Conservation (phyloP, 2,113 vertebrate species). For the Alligator mississippiensis region DNA sequence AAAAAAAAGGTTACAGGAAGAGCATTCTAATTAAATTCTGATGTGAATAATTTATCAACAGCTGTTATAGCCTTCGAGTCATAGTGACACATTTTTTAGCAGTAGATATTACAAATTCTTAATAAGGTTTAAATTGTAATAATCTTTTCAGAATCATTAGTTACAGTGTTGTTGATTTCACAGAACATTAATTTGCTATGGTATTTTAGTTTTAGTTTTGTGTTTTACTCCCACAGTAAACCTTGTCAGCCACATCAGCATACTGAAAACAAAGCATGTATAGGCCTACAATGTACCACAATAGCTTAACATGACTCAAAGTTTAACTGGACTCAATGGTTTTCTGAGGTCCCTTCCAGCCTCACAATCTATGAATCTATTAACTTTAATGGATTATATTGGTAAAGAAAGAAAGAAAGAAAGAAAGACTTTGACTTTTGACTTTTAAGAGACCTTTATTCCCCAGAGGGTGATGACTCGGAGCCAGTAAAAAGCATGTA, state of each 20-base stretch:
- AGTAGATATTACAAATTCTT: not conserved
- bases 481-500: too few species aligned
- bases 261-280: not conserved
- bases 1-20: not conserved
- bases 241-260: not conserved
- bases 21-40: not conserved
- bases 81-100: not conserved
- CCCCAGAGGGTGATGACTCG: too few species aligned
- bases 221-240: not conserved
- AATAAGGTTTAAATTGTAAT: not conserved
- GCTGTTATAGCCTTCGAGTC: not conserved
- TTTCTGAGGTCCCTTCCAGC: too few species aligned
- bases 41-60: not conserved
- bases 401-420: too few species aligned
- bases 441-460: too few species aligned
- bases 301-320: not conserved
- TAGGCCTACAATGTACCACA: not conserved
- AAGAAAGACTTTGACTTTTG: too few species aligned
- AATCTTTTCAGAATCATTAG: not conserved
- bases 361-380: too few species aligned
- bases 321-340: too few species aligned
- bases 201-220: not conserved
- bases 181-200: not conserved
- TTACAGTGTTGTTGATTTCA: not conserved
- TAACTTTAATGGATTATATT: too few species aligned